These are phyloP conservation scores for Parthenolecanium corni DNA, from an alignment of 2,888 invertebrate species.

Conservation along the genomic window DNA sequence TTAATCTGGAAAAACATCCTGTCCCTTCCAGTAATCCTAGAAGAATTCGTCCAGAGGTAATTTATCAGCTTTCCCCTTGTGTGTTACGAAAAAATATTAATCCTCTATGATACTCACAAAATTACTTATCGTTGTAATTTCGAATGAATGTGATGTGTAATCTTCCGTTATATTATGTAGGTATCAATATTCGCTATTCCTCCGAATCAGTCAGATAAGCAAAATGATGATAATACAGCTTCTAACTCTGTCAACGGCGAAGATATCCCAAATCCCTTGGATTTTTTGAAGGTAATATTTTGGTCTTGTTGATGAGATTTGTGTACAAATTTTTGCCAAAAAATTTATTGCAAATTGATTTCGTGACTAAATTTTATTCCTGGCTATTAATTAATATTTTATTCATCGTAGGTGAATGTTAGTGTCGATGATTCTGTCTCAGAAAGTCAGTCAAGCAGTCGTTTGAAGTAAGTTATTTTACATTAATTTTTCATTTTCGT, in stretches of 20 bases:
- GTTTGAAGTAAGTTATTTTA: background rate
- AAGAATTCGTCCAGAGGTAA: slow-evolving; percentile 23
- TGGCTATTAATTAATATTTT: background rate
- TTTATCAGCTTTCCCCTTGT: background rate
- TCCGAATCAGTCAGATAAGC: background rate
- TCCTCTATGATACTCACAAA: background rate
- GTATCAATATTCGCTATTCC: slow-evolving; percentile 26
- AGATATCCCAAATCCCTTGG: slow-evolving; percentile 34
- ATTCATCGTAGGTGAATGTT: slow-evolving; percentile 3
- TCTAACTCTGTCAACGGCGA: slow-evolving; percentile 16
- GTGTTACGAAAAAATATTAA: too few relatives aligned
- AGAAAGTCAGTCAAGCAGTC: background rate
- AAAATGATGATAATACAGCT: slow-evolving; percentile 1
- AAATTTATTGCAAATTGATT: too few relatives aligned
- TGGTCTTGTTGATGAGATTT: too few relatives aligned
- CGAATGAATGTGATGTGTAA: background rate
- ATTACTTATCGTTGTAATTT: background rate
- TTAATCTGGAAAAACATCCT: background rate
- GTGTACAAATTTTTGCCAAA: too few relatives aligned
- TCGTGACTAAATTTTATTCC: too few relatives aligned
- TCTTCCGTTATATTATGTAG: too few relatives aligned
- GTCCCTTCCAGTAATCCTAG: background rate
- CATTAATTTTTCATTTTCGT: background rate
- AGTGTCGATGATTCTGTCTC: slow-evolving; percentile 2
- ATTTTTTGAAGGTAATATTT: slow-evolving; percentile 34